A percentile compares a stretch with the other conserved stretches of the same genome.
These are phyloP conservation scores for Drosophila sulfurigaster DNA, from an alignment of 1,140 invertebrate genomes.

Conservation along the genomic window DNA sequence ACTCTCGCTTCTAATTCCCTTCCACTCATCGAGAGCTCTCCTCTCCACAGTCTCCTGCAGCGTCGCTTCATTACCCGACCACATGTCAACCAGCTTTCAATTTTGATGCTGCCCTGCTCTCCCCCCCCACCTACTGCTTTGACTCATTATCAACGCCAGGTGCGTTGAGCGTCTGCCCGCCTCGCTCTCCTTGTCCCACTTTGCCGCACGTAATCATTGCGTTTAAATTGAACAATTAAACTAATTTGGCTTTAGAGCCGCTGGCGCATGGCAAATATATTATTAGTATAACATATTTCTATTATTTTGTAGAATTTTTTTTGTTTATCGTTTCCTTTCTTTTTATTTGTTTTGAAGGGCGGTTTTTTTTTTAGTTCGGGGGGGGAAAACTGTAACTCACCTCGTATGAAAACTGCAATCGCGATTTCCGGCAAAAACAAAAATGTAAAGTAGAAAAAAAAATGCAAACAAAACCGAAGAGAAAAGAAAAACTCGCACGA, in stretches of 20 bases:
- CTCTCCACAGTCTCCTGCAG: conserved; percentile 13
- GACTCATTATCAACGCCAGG: conserved; percentile 71
- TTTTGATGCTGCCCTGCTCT: conserved; percentile 19
- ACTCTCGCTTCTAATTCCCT: background rate
- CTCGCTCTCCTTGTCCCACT: conserved; percentile 20
- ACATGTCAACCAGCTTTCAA: conserved; percentile 28
- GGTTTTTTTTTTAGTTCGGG: conserved; percentile 15
- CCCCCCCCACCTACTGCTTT: background rate
- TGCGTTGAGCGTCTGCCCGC: conserved; percentile 60
- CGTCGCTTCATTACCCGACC: conserved; percentile 34
- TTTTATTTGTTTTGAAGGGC: conserved; percentile 4
- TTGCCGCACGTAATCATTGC: conserved; percentile 62
- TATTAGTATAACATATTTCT: conserved; percentile 7
- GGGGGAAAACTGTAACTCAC: conserved; percentile 37
- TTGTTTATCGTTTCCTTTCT: background rate
- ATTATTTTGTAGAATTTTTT: conserved; percentile 5
- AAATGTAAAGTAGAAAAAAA: conserved; percentile 20
- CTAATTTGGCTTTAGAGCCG: conserved; percentile 56
- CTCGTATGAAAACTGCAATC: conserved; percentile 57
- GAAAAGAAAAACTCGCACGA: conserved; percentile 46
- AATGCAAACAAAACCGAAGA: conserved; percentile 33
- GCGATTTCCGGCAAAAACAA: conserved; percentile 55
- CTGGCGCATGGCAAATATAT: conserved; percentile 50
- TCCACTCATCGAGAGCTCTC: background rate
- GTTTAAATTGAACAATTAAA: conserved; percentile 77